Base-by-base conservation (phyloP, 1,140 invertebrate species). In the Oreohelix idahoensis region DNA sequence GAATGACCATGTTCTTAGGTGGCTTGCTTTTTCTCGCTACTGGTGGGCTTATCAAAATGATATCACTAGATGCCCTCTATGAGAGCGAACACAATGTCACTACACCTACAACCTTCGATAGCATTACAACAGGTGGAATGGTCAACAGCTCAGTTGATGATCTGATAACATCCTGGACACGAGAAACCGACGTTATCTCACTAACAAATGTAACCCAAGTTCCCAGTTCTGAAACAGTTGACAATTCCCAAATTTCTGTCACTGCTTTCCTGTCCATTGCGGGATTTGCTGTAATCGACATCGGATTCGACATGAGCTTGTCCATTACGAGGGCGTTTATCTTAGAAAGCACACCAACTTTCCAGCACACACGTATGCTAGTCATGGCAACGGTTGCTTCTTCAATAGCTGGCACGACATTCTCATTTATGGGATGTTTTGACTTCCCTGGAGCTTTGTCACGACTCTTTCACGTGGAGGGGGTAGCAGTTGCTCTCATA, bases 291-390 rank as follows among this genome's bases (percentile, higher is more conserved):
- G 15, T 79, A 4, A 36, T 79, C 15, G 77, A 79, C 36, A 79
- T 79, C 58, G 77, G 77, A 2, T 79, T 66, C 36, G 77, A 79
- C 36, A 63, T 69, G 35, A 79, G 77, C 58, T 39, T 79, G 35
- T 79, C 77, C 17, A 1, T 79, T 1, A 66, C 77, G 2, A n/a
- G 77, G 5, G 77, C 77, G 1, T 79, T 79, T n/a, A 45, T 79
- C 20, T 58, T 79, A 42, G 53, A 66, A 13, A 39, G 38, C 51
- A 32, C 39, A 0, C 77, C 77, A 1, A 10, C 15, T 4, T 63
- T 38, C 15, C 77, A 79, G 26, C 77, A 79, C 32, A 79, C 77
- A 4, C n/a, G 77, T 20, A 15, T 79, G 20, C 77, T 79, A 8
- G 35, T 79, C 29, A 38, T 45, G 20, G 23, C 77, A 17, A 79